Conservation (phyloP, 2,888 invertebrate genomes). For the Drosophila kokeensis region DNA sequence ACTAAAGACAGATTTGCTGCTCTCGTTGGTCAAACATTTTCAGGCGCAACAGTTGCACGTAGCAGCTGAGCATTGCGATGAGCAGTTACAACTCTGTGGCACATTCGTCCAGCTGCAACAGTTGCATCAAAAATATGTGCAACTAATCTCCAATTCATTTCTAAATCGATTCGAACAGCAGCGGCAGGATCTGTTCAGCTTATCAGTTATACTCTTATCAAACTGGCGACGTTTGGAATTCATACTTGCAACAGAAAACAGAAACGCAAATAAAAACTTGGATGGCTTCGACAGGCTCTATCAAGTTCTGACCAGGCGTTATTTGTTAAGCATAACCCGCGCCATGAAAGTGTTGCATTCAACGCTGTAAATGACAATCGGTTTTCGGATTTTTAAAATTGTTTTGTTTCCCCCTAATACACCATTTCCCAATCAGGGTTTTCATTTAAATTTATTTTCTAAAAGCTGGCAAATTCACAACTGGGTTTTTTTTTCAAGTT, state of each 20-base stretch:
- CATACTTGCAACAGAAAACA: background rate
- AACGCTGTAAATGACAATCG: background rate
- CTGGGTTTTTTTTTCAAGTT: slow-evolving; percentile 62
- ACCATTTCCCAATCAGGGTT: background rate
- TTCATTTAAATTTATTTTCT: slow-evolving; percentile 31
- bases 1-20: background rate
- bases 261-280: background rate
- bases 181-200: slow-evolving; percentile 3
- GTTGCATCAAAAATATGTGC: slow-evolving; percentile 26
- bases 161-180: background rate
- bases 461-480: slow-evolving; percentile 32
- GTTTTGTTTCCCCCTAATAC: background rate
- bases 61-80: background rate
- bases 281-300: background rate
- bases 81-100: background rate
- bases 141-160: background rate
- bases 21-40: background rate
- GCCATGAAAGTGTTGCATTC: background rate
- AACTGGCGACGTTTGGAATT: slow-evolving; percentile 32
- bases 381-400: background rate
- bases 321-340: background rate
- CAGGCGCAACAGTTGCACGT: background rate
- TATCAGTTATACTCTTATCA: slow-evolving; percentile 8
- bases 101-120: slow-evolving; percentile 18
- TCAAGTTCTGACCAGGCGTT: background rate